These are phyloP conservation scores for Thryonomys swinderianus DNA, from an alignment of 2,113 vertebrate species.

Conservation along the genomic window DNA sequence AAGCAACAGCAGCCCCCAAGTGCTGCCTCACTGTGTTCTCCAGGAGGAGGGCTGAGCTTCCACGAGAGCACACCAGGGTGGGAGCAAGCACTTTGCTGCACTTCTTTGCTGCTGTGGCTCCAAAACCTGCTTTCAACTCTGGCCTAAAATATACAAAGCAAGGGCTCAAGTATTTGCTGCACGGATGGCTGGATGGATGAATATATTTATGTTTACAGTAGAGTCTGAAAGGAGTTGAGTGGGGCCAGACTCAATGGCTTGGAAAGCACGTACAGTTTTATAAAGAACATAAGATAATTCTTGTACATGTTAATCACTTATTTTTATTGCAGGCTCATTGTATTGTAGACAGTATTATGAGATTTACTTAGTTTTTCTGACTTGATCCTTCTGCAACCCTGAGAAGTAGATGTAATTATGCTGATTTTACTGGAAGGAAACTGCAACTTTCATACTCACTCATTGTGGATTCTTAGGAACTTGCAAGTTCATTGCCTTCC, in stretches of 20 bases:
- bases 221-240: slow-evolving; percentile 23
- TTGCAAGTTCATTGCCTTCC: slow-evolving; percentile 40
- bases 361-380: slow-evolving; percentile 10
- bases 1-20: background rate
- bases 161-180: background rate
- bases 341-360: background rate
- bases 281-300: background rate
- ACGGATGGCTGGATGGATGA: background rate
- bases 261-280: background rate
- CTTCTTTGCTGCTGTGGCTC: background rate
- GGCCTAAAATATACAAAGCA: background rate
- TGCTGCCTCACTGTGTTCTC: background rate
- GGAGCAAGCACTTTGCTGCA: background rate
- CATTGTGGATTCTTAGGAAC: background rate
- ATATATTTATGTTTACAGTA: background rate
- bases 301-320: background rate
- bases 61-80: background rate
- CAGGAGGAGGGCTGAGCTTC: background rate
- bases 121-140: background rate
- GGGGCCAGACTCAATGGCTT: slow-evolving; percentile 12
- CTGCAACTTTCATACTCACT: background rate
- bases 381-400: background rate
- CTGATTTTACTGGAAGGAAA: slow-evolving; percentile 41
- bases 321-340: slow-evolving; percentile 28
- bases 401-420: background rate